phyloP scores from a whole-genome alignment of 1,140 invertebrate species.

The Patella vulgata region DNA sequence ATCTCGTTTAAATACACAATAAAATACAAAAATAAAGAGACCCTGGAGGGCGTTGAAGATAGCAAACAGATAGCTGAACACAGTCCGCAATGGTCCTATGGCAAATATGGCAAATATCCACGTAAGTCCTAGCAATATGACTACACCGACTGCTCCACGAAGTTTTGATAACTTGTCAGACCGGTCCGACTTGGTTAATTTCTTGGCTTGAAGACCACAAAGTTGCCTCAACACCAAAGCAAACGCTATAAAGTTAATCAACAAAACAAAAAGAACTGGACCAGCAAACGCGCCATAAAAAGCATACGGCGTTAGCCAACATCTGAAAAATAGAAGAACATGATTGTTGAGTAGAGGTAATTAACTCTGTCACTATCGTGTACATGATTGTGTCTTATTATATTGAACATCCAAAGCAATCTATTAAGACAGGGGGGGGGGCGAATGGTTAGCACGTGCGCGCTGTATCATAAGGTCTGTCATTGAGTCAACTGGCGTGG shows the following conservation, averaged over 20 bases:
- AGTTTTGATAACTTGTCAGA: constrained; percentile 59
- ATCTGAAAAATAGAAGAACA: constrained; percentile 52
- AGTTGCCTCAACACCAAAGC: constrained; percentile 64
- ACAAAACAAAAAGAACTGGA: constrained; percentile 67
- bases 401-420: neutral
- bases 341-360: neutral
- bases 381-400: neutral
- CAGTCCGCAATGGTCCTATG: constrained; percentile 56
- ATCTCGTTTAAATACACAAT: constrained; percentile 68
- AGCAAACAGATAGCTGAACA: constrained; percentile 70
- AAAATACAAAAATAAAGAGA: constrained; percentile 70
- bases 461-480: too few species aligned
- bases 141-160: constrained; percentile 68
- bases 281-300: constrained; percentile 67
- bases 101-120: constrained; percentile 71
- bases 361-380: neutral
- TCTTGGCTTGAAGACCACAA: constrained; percentile 28
- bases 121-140: constrained; percentile 70
- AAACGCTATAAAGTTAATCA: constrained; percentile 68
- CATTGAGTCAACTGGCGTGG: too few species aligned
- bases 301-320: constrained; percentile 59
- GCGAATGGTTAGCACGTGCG: too few species aligned
- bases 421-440: neutral
- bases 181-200: constrained; percentile 48
- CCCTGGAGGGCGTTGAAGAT: constrained; percentile 70